Evolutionary conservation across 2,113 vertebrate species (phyloP), one percentile per base, ranked within the genome.

Genomic region (Thunnus thynnus): DNA sequence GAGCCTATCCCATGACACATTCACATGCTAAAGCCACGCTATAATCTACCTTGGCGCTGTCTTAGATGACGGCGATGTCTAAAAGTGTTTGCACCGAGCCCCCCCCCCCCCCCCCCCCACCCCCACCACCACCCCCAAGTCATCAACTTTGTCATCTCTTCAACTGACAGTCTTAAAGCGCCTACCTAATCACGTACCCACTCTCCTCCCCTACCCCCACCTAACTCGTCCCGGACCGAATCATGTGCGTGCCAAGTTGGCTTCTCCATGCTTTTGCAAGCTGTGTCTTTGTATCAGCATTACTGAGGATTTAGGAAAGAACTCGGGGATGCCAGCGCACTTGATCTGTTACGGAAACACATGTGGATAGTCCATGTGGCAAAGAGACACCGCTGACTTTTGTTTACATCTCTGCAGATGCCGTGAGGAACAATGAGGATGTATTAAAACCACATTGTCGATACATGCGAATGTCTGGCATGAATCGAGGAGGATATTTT

Each of bases 391-490:
- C 46, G 71, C 86, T 74, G 80, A 86, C 67, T 89, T 88, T 89
- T 86, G 83, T 92, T 92, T 94, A 88, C 88, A 88, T 88, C 70
- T 88, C 76, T 41, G 69, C 86, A 85, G 83, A 88, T 85, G 86
- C 82, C 68, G 76, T 87, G 82, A 90, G 78, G 84, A 91, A 86
- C 89, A 86, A 80, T 61, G 80, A 78, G 58, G 58, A 70, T 80
- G 76, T 87, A 92, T 91, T 90, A 85, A 89, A 93, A 92, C 76
- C 87, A 90, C 84, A 90, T 91, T 90, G 80, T 88, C 81, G 20
- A 89, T 88, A 82, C 78, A 87, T 91, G 85, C 79, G 46, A 89
- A 87, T 72, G 88, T 85, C 84, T 86, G 84, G 71, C 73, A 83
- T 63, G 63, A 90, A 85, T 84, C 30, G 52, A 52, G 64, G 27